phyloP scores from a whole-genome alignment of 2,113 vertebrate species.

The Circaetus gallicus region DNA sequence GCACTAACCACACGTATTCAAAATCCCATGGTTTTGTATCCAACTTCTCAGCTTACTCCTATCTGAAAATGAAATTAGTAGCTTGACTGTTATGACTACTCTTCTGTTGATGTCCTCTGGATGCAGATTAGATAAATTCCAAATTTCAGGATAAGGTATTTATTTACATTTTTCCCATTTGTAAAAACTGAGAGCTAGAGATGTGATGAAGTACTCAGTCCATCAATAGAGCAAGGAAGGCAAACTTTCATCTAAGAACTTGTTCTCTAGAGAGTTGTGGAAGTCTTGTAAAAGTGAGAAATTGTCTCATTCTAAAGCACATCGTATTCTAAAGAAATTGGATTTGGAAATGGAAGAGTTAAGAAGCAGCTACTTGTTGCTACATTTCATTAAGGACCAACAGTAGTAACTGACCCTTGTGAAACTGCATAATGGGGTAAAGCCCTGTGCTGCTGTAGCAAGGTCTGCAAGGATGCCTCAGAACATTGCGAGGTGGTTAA shows the following conservation, averaged over 20 bases:
- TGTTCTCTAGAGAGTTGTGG: background rate
- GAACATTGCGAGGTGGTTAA: background rate
- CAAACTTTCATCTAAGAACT: background rate
- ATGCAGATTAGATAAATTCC: background rate
- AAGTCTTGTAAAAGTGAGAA: background rate
- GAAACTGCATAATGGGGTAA: background rate
- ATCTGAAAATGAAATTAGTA: constrained; percentile 49
- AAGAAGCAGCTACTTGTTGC: background rate
- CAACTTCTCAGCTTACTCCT: constrained; percentile 25
- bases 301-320: background rate
- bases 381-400: background rate
- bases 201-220: background rate
- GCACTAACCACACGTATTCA: constrained; percentile 47
- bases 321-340: background rate
- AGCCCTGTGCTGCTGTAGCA: background rate
- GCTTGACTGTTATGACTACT: background rate
- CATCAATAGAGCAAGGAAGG: background rate
- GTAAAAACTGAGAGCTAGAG: background rate
- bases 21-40: constrained; percentile 43
- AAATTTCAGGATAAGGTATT: background rate
- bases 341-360: background rate
- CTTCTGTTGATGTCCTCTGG: background rate
- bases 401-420: background rate
- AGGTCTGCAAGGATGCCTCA: background rate
- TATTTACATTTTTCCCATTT: background rate